A percentile compares a stretch with the other conserved stretches of the same genome.
phyloP scores from a whole-genome alignment of 2,888 invertebrate genomes.

The Coleophora flavipennella region DNA sequence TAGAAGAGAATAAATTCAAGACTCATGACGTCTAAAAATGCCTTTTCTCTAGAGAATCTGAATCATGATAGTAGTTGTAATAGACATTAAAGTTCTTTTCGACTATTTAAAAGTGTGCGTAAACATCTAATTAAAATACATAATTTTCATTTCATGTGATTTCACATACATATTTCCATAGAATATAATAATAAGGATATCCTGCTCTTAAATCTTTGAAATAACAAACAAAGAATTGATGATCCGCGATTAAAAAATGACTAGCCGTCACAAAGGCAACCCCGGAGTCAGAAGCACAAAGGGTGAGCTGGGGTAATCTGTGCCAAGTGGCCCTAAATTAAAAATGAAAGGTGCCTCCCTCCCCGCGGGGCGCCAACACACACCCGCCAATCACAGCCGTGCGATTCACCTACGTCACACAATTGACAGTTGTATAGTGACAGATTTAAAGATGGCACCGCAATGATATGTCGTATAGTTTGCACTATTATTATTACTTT shows the following conservation, averaged over 20 bases:
- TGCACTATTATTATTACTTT: conserved; percentile 4
- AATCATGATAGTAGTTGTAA: no score
- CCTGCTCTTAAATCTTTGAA: background rate
- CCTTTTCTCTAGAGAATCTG: no score
- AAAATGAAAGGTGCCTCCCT: conserved; percentile 40
- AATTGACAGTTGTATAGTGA: conserved; percentile 41
- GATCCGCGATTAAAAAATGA: conserved; percentile 52
- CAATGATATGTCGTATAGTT: conserved; percentile 10
- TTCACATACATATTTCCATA: no score
- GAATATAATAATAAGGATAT: no score
- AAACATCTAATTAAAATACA: no score
- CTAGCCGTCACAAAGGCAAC: conserved; percentile 59
- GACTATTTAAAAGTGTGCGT: no score
- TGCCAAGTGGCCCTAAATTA: conserved; percentile 59
- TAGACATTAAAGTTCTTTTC: no score
- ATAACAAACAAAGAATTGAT: conserved; percentile 36
- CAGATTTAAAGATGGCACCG: conserved; percentile 61
- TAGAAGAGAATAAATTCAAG: no score
- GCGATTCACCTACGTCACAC: conserved; percentile 26
- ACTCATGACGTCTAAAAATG: no score
- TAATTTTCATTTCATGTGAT: no score
- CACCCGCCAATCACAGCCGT: conserved; percentile 36
- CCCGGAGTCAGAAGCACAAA: conserved; percentile 63
- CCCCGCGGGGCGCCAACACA: conserved; percentile 19
- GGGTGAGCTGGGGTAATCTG: conserved; percentile 47